phyloP scores from a whole-genome alignment of 2,888 invertebrate genomes.

The Catocala sponsa region DNA sequence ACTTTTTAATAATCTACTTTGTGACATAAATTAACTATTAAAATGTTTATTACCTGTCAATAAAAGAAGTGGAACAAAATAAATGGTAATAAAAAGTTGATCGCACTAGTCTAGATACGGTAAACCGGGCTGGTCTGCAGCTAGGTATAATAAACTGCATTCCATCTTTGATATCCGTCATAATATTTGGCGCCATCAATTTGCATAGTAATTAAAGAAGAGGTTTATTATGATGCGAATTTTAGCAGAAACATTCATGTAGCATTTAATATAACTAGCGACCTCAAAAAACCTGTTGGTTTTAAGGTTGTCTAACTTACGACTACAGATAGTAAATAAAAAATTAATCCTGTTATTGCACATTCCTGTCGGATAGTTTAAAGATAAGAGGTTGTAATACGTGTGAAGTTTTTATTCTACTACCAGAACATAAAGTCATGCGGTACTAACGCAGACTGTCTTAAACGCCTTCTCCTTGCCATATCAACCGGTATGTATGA shows the following conservation, averaged over 20 bases:
- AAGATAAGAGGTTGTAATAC: neutral
- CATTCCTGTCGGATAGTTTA: conserved; percentile 32
- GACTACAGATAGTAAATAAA: conserved; percentile 26
- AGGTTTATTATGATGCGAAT: conserved; percentile 43
- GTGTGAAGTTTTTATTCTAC: neutral
- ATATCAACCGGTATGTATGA: too few species aligned
- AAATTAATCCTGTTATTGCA: conserved; percentile 42
- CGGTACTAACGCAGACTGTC: neutral
- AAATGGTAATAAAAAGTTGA: conserved; percentile 9
- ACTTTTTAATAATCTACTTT: conserved; percentile 21
- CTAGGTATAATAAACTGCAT: conserved; percentile 46
- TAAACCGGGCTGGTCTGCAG: conserved; percentile 1
- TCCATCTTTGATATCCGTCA: conserved; percentile 40
- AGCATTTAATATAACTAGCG: conserved; percentile 30
- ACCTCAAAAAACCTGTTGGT: conserved; percentile 51
- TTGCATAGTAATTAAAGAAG: conserved; percentile 44
- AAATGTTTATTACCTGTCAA: conserved; percentile 26
- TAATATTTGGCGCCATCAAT: conserved; percentile 52
- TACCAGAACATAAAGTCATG: neutral
- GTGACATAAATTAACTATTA: conserved; percentile 15
- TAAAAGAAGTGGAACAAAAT: conserved; percentile 37
- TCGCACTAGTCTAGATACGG: conserved; percentile 7
- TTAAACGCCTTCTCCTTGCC: too few species aligned
- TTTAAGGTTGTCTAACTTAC: conserved; percentile 8
- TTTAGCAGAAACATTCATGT: conserved; percentile 26